Base-by-base conservation (phyloP, 2,888 invertebrate species). In the Acanthosoma haemorrhoidale region DNA sequence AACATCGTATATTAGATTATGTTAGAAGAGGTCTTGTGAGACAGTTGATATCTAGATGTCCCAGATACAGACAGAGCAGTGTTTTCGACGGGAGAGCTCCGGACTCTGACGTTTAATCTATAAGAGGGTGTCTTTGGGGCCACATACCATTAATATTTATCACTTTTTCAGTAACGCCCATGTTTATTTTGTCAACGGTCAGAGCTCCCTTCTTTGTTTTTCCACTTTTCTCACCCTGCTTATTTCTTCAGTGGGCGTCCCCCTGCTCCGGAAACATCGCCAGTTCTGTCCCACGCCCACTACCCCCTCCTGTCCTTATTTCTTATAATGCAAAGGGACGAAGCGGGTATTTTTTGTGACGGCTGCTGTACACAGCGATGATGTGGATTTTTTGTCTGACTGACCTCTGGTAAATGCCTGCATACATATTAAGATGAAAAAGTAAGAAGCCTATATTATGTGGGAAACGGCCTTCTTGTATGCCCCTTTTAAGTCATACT, bases 61-160 rank as follows among this genome's bases (percentile, higher is more conserved):
- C 51, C 29, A 51, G 13, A 41, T 51, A 25, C 13, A n/a, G n/a
- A n/a, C n/a, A n/a, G 5, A 3, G 51, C 51, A 51, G 51, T 51
- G 51, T 51, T 51, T 51, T 51, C n/a, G 51, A 25, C 51, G 5
- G 51, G 29, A 32, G 13, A n/a, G 51, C n/a, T n/a, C n/a, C n/a
- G n/a, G 5, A 25, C n/a, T 9, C 9, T 51, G 51, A 51, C 51
- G 25, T 25, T 25, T 51, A 51, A 51, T 51, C 51, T 51, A 51
- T 51, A 51, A 51, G 29, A n/a, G 36, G 32, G 59, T 36, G 18
- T 13, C 34, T 32, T 18, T 18, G 2, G 13, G 36, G 18, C 3
- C 36, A 59, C 18, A 16, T 21, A 21, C 61, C 61, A 61, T 61
- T 61, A 61, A 61, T 61, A 61, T 61, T 61, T 61, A 61, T 61